A percentile compares a stretch with the other conserved stretches of the same genome.
phyloP scores from a whole-genome alignment of 2,888 invertebrate species.

The Zootermopsis nevadensis region DNA sequence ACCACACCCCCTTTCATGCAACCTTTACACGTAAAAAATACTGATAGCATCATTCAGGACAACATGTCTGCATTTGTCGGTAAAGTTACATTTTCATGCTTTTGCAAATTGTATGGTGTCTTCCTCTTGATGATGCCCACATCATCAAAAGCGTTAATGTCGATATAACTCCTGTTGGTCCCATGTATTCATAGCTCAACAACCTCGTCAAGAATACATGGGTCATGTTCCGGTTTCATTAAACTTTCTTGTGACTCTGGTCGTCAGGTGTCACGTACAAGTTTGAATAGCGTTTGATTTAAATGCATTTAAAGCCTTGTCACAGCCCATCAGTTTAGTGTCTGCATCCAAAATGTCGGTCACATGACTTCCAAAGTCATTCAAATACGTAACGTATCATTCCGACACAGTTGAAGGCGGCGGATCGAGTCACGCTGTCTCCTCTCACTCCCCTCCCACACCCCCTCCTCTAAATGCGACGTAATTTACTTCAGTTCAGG shows the following conservation, averaged over 20 bases:
- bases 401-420: conserved; percentile 5
- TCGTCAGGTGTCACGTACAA: neutral
- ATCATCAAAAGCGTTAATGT: neutral
- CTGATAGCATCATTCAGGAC: too few species aligned
- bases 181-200: neutral
- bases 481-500: conserved; percentile 47
- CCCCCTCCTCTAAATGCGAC: conserved; percentile 23
- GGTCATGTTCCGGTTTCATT: neutral
- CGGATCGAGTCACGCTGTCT: neutral
- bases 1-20: neutral
- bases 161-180: neutral
- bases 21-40: too few species aligned
- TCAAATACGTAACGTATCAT: neutral
- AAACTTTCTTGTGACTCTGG: neutral
- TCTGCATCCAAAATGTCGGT: neutral
- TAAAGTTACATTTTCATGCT: neutral
- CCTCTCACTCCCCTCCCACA: conserved; percentile 27
- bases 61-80: too few species aligned
- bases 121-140: neutral
- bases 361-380: neutral
- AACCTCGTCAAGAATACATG: neutral
- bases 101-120: neutral
- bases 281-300: neutral
- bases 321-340: neutral
- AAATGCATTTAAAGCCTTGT: neutral